Base-by-base conservation (phyloP, 2,888 invertebrate genomes). In the Drosophila peninsularis region DNA sequence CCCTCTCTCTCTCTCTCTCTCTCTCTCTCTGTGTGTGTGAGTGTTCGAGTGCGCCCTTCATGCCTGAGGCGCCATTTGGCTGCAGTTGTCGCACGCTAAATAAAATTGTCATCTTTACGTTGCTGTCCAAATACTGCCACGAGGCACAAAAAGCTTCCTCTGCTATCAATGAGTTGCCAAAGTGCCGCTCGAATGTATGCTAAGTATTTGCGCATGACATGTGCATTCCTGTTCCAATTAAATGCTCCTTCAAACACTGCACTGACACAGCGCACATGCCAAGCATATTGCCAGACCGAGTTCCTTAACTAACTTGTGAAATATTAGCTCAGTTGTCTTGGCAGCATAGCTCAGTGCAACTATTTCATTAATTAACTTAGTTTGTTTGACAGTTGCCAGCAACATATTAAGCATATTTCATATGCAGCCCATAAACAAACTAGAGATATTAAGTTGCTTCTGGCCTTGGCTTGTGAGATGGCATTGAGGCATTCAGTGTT, bases 131-230 rank as follows among this genome's bases (percentile, higher is more conserved):
- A 64, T 62, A 60, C 39, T 45, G 45, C 52, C 54, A 62, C 50
- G 44, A 61, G 42, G 56, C 67, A 68, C 72, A 77, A 81, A 71
- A 71, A 68, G 68, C 17, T 36, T 21, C 17, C 17, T 10, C 44
- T 47, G 27, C 39, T 64, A 65, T 71, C 57, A 63, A 58, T 71
- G 63, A 63, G 68, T 80, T 62, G 78, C 52, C 63, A 57, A 69
- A 76, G 74, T 75, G 62, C 50, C 57, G 63, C 69, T 67, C 45
- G 53, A 79, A 62, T 52, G 74, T 84, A 62, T 76, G 62, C 79
- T 70, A 70, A 58, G 56, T 54, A 52, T 58, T 80, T 61, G 61
- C 49, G 42, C 30, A 30, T 27, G 66, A 54, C 64, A 58, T 52
- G 54, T 56, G 71, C 13, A 17, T 39, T 37, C 37, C 13, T 10